Percentiles rank a stretch among this genome's conserved stretches.
Conservation (phyloP, 2,797 vertebrate species). For the Gymnoscopelus microlampas region DNA sequence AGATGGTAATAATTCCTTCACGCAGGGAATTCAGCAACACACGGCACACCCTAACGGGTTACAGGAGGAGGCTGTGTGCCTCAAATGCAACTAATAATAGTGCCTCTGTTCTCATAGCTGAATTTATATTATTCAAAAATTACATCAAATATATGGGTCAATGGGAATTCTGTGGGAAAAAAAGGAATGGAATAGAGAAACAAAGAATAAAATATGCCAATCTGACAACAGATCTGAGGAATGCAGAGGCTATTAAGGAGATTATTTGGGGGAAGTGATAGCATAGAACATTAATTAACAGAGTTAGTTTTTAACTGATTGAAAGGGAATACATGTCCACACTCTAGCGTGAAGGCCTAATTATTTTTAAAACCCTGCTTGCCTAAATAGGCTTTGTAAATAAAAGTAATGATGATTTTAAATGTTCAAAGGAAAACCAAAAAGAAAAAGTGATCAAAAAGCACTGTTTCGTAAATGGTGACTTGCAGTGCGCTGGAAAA, state of each 20-base stretch:
- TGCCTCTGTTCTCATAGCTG: conserved; percentile 58
- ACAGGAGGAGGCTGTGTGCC: conserved; percentile 63
- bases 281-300: conserved; percentile 84
- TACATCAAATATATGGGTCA: conserved; percentile 84
- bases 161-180: conserved; percentile 72
- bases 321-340: conserved; percentile 78
- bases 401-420: conserved; percentile 77
- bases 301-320: conserved; percentile 78
- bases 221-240: conserved; percentile 83
- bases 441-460: conserved; percentile 75
- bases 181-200: conserved; percentile 55
- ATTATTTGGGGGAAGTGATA: conserved; percentile 79
- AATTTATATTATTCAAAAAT: conserved; percentile 74
- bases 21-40: conserved; percentile 73
- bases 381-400: conserved; percentile 82
- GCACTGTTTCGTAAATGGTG: conserved; percentile 65
- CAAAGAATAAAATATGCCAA: conserved; percentile 72
- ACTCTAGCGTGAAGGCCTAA: conserved; percentile 68
- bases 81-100: conserved; percentile 78
- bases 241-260: conserved; percentile 76
- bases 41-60: conserved; percentile 52
- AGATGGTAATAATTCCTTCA: conserved; percentile 77
- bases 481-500: conserved; percentile 55
- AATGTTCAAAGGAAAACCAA: conserved; percentile 80
- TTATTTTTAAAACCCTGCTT: conserved; percentile 81